Evolutionary conservation across 1,140 invertebrate genomes (phyloP).

Genomic region (Leptoteleia sp.): DNA sequence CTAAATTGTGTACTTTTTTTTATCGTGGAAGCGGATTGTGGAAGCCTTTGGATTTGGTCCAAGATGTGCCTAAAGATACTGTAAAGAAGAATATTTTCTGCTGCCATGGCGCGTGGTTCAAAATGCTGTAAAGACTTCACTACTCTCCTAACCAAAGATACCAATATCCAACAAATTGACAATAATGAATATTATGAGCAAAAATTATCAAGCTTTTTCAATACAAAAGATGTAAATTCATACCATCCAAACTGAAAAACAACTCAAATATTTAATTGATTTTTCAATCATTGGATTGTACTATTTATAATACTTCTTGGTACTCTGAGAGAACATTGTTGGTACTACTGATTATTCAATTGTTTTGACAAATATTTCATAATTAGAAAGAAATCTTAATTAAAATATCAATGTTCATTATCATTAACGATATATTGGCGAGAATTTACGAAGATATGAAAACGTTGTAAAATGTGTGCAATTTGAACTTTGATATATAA

Average conservation of each 20-base stretch:
- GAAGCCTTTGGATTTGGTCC: conserved; percentile 74
- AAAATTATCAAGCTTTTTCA: conserved; percentile 7
- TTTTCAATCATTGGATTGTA: too few relatives aligned
- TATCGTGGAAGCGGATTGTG: conserved; percentile 56
- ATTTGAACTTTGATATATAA: too few relatives aligned
- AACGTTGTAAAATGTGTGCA: too few relatives aligned
- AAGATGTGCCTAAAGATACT: conserved; percentile 79
- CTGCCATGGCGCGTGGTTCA: conserved; percentile 69
- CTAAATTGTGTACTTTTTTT: conserved; percentile 60
- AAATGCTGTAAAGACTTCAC: conserved; percentile 77
- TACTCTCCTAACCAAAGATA: conserved; percentile 53
- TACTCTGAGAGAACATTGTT: too few relatives aligned
- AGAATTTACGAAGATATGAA: too few relatives aligned
- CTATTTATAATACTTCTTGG: too few relatives aligned
- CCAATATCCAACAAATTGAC: conserved; percentile 3
- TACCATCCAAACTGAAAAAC: conserved; percentile 2
- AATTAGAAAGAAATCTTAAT: too few relatives aligned
- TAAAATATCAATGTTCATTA: too few relatives aligned
- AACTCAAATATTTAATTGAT: too few relatives aligned
- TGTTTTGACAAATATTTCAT: too few relatives aligned
- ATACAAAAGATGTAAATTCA: conserved; percentile 1
- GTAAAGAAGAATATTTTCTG: conserved; percentile 75
- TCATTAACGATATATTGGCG: too few relatives aligned
- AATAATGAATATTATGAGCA: neutral
- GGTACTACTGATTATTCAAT: too few relatives aligned